Base-by-base conservation (phyloP, 2,888 invertebrate species). In the Crematogaster levior region DNA sequence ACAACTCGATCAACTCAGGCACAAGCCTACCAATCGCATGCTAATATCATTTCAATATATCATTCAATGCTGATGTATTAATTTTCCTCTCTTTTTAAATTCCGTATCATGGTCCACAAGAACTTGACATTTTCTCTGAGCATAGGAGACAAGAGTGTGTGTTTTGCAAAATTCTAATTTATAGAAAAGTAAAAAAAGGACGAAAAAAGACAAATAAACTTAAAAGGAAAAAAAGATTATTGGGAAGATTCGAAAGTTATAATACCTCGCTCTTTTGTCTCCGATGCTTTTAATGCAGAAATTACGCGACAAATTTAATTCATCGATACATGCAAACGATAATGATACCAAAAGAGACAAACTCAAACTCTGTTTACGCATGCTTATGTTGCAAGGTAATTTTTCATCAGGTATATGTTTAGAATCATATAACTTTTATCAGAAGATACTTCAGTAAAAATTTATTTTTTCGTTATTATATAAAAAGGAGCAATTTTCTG, bases 1-100 rank as follows among this genome's bases (percentile, higher is more conserved):
- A 93, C 92, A 94, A 94, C 94, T 94, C 93, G 91, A 93, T 94
- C 93, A 94, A 93, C 93, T 93, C 93, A 92, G 91, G 93, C 93
- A 93, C 93, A 93, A 93, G 90, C 92, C 92, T 92, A 93, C 93
- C 91, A 92, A 91, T 92, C 87, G 85, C 93, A 93, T 93, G 91
- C 93, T 93, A 89, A 88, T 88, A 85, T 90, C 87, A 87, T 84
- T 81, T 88, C 88, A 88, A 80, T 85, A 74, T 85, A 86, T 84
- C 80, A 79, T 53, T 60, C 73, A 73, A n/a, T 80, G 80, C 72
- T 27, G 27, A 37, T 24, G n/a, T 58, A 73, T 48, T 58, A 27
- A 12, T 74, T 27, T 65, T 43, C 18, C 24, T 12, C 60, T 65
- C 48, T 70, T 37, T 30, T 75, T 56, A 34, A 79, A 79, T 24